Conservation (phyloP, 2,797 vertebrate species). For the Poeciliopsis turneri region DNA sequence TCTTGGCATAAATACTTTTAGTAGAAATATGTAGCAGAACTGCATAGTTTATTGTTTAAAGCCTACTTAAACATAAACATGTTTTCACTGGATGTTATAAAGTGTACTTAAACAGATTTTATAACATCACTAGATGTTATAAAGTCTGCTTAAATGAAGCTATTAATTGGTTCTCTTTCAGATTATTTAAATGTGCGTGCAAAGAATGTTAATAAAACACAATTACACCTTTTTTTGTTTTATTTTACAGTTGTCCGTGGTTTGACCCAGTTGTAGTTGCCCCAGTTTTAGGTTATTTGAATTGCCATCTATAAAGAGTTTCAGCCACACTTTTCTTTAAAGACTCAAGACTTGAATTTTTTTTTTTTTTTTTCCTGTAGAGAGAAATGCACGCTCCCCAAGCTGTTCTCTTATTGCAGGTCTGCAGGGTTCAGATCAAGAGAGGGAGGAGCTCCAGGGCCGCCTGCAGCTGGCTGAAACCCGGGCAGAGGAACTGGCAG, state of each 20-base stretch:
- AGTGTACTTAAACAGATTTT: too few species aligned
- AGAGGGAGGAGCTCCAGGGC: constrained; percentile 85
- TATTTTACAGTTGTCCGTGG: neutral
- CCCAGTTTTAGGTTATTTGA: constrained; percentile 23
- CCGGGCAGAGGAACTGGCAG: constrained; percentile 85
- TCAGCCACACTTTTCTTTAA: constrained; percentile 12
- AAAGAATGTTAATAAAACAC: neutral
- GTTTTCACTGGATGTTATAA: neutral
- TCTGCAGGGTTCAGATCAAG: constrained; percentile 76
- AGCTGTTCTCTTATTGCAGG: constrained; percentile 64
- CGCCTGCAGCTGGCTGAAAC: constrained; percentile 87
- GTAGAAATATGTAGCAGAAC: neutral
- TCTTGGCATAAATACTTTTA: constrained; percentile 9
- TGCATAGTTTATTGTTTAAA: neutral
- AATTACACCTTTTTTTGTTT: neutral
- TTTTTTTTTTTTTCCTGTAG: constrained; percentile 12
- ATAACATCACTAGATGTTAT: neutral
- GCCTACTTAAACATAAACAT: neutral
- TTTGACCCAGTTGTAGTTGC: constrained; percentile 17
- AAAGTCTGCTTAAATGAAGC: neutral
- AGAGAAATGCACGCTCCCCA: neutral
- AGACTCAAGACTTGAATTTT: constrained; percentile 11
- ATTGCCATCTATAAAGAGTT: neutral
- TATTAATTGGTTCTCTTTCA: neutral
- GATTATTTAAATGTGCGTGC: neutral